Evolutionary conservation across 2,797 vertebrate genomes (phyloP).

Genomic region (Pseudomugil gertrudae): DNA sequence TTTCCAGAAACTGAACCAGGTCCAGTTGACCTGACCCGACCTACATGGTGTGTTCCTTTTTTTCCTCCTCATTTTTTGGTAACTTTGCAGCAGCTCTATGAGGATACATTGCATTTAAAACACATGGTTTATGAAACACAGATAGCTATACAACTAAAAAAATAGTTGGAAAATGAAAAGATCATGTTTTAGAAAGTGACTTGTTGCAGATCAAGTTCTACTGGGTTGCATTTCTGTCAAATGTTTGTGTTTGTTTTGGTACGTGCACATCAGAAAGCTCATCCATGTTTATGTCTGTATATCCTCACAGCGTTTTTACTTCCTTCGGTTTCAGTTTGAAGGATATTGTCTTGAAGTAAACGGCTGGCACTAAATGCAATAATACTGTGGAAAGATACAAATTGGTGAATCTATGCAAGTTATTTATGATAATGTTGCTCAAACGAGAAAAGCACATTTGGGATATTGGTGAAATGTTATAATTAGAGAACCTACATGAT

Average conservation of each 20-base stretch:
- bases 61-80: background rate
- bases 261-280: conserved; percentile 12
- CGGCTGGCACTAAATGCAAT: conserved; percentile 18
- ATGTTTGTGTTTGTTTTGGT: conserved; percentile 18
- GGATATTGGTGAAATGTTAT: background rate
- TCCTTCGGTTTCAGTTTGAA: conserved; percentile 5
- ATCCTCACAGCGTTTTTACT: conserved; percentile 7
- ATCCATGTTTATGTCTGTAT: background rate
- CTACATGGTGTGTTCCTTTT: too few species aligned
- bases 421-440: background rate
- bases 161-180: too few species aligned
- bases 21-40: too few species aligned
- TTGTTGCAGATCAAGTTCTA: background rate
- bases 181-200: too few species aligned
- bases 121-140: background rate
- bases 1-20: too few species aligned
- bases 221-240: conserved; percentile 5
- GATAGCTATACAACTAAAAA: background rate
- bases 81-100: background rate
- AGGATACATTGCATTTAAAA: conserved; percentile 1
- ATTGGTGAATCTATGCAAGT: conserved; percentile 57
- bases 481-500: background rate
- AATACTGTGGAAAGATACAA: conserved; percentile 4
- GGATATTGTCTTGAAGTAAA: conserved; percentile 7
- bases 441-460: background rate